Conservation (phyloP, 1,140 invertebrate genomes). For the Archegozetes longisetosus region DNA sequence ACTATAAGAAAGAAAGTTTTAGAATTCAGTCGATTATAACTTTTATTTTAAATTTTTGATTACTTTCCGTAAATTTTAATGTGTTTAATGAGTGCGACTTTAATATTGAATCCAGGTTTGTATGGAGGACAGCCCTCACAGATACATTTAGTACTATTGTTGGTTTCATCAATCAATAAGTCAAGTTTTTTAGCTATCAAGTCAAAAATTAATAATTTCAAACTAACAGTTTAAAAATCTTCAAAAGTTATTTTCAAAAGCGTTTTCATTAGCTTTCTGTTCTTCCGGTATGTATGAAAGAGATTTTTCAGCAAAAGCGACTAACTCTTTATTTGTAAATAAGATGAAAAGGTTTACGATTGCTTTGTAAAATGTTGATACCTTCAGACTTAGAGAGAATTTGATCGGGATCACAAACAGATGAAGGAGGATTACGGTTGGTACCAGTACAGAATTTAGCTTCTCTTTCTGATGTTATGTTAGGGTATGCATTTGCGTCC, state of each 20-base stretch:
- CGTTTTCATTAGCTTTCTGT: too few species aligned
- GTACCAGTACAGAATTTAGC: conserved; percentile 5
- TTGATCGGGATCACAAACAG: conserved; percentile 7
- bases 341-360: too few species aligned
- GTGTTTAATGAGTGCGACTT: neutral
- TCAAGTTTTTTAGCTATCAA: neutral
- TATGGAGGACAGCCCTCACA: conserved; percentile 2
- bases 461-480: neutral
- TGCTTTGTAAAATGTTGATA: neutral
- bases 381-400: neutral
- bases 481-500: conserved; percentile 4
- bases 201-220: too few species aligned
- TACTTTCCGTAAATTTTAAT: neutral
- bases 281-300: too few species aligned
- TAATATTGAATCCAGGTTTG: conserved; percentile 1
- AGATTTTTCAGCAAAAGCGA: too few species aligned
- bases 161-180: neutral
- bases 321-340: too few species aligned
- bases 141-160: neutral
- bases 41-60: neutral
- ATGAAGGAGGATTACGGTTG: conserved; percentile 7
- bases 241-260: too few species aligned
- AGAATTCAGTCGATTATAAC: neutral
- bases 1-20: neutral
- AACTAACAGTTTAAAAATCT: too few species aligned